Evolutionary conservation across 2,113 vertebrate genomes (phyloP).

Genomic region (Serinus canaria): DNA sequence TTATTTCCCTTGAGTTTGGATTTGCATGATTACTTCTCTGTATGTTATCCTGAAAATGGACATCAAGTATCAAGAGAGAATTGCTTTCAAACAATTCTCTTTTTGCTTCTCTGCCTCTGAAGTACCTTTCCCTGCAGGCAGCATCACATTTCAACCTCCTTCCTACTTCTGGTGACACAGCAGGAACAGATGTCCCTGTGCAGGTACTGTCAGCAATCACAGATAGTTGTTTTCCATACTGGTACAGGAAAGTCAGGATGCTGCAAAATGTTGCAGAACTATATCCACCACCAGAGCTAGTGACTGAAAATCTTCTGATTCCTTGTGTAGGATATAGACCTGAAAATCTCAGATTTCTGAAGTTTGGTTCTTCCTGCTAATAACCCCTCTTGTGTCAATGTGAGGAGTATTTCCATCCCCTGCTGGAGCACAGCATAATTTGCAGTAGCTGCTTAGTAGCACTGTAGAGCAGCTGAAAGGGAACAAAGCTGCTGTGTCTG

Average conservation of each 20-base stretch:
- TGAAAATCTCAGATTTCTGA: neutral
- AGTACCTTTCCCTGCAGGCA: constrained; percentile 21
- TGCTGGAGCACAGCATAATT: neutral
- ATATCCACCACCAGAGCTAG: neutral
- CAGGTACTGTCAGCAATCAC: neutral
- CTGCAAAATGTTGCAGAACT: neutral
- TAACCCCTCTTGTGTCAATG: neutral
- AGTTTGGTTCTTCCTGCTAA: neutral
- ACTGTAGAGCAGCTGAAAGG: neutral
- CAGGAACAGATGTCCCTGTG: neutral
- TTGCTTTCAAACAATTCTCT: neutral
- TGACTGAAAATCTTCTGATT: neutral
- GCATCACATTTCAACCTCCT: neutral
- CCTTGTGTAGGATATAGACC: neutral
- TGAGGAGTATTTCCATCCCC: neutral
- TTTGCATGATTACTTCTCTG: constrained; percentile 57
- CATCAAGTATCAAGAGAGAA: constrained; percentile 3
- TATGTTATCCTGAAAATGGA: constrained; percentile 7
- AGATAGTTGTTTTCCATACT: neutral
- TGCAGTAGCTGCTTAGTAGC: neutral
- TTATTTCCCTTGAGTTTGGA: constrained; percentile 49
- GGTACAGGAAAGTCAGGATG: neutral
- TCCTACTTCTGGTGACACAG: neutral
- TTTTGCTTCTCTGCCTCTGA: constrained; percentile 8
- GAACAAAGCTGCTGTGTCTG: neutral